A percentile compares a stretch with the other conserved stretches of the same genome.
Conservation (phyloP, 2,888 invertebrate species). For the Linnaemya vulpina region DNA sequence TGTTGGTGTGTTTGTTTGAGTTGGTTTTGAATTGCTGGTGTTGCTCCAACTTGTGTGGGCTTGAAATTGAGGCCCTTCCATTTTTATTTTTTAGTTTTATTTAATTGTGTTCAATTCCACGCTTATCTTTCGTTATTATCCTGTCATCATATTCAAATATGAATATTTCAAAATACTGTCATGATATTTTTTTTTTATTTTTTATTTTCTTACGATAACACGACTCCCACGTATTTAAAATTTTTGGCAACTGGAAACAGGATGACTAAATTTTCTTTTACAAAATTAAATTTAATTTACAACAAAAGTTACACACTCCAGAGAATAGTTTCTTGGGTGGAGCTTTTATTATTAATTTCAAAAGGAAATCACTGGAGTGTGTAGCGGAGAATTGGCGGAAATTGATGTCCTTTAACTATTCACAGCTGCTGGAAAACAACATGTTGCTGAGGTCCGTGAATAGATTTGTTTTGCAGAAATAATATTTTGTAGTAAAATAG, state of each 20-base stretch:
- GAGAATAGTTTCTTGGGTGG: not conserved
- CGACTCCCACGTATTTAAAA: constrained; percentile 39
- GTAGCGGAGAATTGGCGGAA: not conserved
- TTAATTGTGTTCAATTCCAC: constrained; percentile 32
- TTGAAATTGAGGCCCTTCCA: constrained; percentile 5
- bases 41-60: constrained; percentile 63
- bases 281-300: not conserved
- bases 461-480: not conserved
- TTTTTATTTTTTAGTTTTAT: not conserved
- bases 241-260: constrained; percentile 54
- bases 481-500: not conserved
- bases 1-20: constrained; percentile 29
- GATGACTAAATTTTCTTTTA: not conserved
- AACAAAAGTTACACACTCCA: not conserved
- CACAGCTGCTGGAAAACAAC: not conserved
- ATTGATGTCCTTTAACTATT: not conserved
- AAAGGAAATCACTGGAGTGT: not conserved
- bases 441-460: not conserved
- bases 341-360: not conserved
- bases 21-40: constrained; percentile 21
- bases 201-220: not conserved
- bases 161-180: constrained; percentile 58
- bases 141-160: constrained; percentile 63
- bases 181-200: not conserved
- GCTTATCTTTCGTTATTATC: constrained; percentile 63